Evolutionary conservation across 2,113 vertebrate genomes (phyloP).

Genomic region (Oncorhynchus clarkii): DNA sequence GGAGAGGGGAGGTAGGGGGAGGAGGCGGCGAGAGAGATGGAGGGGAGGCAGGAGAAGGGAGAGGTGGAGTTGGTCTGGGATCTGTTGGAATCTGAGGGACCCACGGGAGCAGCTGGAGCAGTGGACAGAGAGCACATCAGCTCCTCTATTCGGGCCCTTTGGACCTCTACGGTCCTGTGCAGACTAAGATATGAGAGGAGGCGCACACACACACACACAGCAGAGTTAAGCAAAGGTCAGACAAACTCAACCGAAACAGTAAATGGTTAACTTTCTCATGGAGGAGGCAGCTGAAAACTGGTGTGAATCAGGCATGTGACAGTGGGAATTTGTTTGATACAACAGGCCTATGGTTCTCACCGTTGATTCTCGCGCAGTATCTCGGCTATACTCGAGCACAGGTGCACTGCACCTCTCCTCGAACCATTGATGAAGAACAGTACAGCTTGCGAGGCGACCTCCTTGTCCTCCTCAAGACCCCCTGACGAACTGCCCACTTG

Average conservation of each 20-base stretch:
- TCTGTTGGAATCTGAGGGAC: not conserved
- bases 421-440: slow-evolving; percentile 15
- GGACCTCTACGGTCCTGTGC: slow-evolving; percentile 14
- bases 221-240: slow-evolving; percentile 4
- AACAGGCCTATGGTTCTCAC: not conserved
- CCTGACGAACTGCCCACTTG: not conserved
- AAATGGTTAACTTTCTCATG: not conserved
- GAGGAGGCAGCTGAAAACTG: not conserved
- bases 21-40: not conserved
- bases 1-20: not conserved
- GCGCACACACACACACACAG: not conserved
- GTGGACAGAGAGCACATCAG: not conserved
- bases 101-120: not conserved
- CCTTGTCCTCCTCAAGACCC: slow-evolving; percentile 13
- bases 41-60: not conserved
- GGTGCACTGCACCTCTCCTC: slow-evolving; percentile 22
- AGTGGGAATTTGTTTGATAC: too few relatives aligned
- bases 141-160: slow-evolving; percentile 13
- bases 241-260: not conserved
- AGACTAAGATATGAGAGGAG: not conserved
- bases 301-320: not conserved
- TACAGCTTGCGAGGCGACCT: slow-evolving; percentile 25
- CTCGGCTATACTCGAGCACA: slow-evolving; percentile 26
- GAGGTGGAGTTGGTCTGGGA: not conserved
- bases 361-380: slow-evolving; percentile 24